phyloP scores from a whole-genome alignment of 2,888 invertebrate genomes.

The Smittia sp. region DNA sequence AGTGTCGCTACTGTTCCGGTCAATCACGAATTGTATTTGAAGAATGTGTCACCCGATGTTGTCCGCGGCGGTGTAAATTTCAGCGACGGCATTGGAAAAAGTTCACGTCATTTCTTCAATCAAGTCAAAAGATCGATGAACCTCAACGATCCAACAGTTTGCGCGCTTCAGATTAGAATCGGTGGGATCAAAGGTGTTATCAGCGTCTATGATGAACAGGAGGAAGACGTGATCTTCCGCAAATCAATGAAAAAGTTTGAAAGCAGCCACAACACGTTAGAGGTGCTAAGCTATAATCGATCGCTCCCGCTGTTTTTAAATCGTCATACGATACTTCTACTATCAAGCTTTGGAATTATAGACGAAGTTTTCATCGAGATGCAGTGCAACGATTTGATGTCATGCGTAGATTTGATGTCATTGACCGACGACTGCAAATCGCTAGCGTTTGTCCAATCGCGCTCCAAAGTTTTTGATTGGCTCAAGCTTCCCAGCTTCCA shows the following conservation, averaged over 20 bases:
- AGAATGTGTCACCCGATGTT: background rate
- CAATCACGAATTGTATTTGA: background rate
- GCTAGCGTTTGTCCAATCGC: background rate
- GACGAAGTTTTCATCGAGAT: background rate
- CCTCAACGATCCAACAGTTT: background rate
- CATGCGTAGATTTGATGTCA: background rate
- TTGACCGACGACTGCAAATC: background rate
- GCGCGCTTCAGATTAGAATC: background rate
- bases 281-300: conserved; percentile 1
- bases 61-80: background rate
- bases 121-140: background rate
- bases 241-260: conserved; percentile 20
- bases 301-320: background rate
- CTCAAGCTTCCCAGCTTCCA: background rate
- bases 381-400: background rate
- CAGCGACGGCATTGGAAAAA: background rate
- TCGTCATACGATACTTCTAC: background rate
- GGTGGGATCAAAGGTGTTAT: conserved; percentile 22
- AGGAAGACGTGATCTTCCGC: background rate
- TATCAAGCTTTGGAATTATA: background rate
- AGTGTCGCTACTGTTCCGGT: background rate
- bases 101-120: background rate
- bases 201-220: background rate
- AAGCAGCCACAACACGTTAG: background rate
- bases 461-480: conserved; percentile 1